Base-by-base conservation (phyloP, 2,888 invertebrate species). In the Rhynchonema sp. region DNA sequence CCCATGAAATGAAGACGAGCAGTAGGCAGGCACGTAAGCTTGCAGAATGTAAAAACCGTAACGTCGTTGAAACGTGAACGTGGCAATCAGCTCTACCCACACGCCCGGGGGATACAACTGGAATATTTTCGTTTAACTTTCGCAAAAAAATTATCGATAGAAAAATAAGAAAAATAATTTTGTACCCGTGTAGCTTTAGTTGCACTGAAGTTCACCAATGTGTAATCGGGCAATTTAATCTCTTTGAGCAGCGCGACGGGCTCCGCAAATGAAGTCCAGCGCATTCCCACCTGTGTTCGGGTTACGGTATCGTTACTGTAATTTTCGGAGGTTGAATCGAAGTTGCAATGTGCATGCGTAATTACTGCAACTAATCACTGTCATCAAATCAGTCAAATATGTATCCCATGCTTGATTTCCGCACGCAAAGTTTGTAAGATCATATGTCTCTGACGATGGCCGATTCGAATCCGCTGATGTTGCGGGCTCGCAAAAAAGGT, bases 1-100 rank as follows among this genome's bases (percentile, higher is more conserved):
- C 68, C 68, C 68, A 71, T 20, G 69, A 69, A 56, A 71, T 69
- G 60, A 70, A 68, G 3, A 71, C 70, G 25, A 68, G 67, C 59
- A 67, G 59, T 71, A 71, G 22, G 72, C 68, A 13, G 72, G 71
- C 9, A 72, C 69, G 62, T 69, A 69, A 52, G 65, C 67, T 63
- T 66, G 69, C 55, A 69, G 59, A 62, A 71, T 71, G 60, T 71
- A 71, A 61, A 71, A 71, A 28, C 71, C 71, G 64, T 71, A 71
- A 29, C 68, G 65, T 25, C 72, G 64, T 65, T 71, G 69, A 55
- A 72, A 72, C 23, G 69, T 72, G 63, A 72, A 72, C 30, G 68
- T 69, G 25, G 70, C 72, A 6, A 73, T 65, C 6, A 72, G 65
- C 57, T 72, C 72, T 62, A 72, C 67, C 68, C 69, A 72, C 20